Base-by-base conservation (phyloP, 2,113 vertebrate species). In the Pseudopodoces humilis region DNA sequence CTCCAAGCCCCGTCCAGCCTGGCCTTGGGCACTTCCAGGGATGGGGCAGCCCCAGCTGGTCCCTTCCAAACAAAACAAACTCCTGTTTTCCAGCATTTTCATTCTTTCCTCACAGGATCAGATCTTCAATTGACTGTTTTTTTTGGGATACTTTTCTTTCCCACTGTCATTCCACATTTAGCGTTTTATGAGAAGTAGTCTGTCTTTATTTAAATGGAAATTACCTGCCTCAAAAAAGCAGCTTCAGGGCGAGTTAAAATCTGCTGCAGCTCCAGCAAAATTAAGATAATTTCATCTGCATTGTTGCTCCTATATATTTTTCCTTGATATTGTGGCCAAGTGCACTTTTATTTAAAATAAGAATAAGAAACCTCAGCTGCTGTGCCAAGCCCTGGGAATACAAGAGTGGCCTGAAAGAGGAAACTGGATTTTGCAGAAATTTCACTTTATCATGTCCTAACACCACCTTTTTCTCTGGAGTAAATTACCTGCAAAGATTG, bases 401-500 rank as follows among this genome's bases (percentile, higher is more conserved):
- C 52, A 76, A 37, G 31, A 82, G 21, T 25, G 13, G 53, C 59
- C 77, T 87, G 74, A 41, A 86, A 94, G 15, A 70, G 13, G 39
- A 77, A 90, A 65, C 23, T 15, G 41, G 56, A 49, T 58, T 89
- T 83, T 18, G 70, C 50, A 56, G 44, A 68, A 94, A 88, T 88
- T 59, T 67, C 43, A 10, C 80, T 95, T 85, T 41, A 65, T 88
- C 25, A 19, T 68, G n/a, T 31, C 86, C 30, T 24, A 95, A 91
- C 59, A 93, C 37, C 77, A 93, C 35, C 50, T 55, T 63, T 24
- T 71, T 18, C 52, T 72, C 37, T 18, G 11, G 76, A 83, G 31
- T 77, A 86, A 95, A 97, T 94, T 75, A 87, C 65, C 86, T 92
- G 37, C 49, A 85, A 35, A 67, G 46, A 62, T 44, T 49, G 81